These are phyloP conservation scores for Arenaria interpres DNA, from an alignment of 2,113 vertebrate species.

Conservation along the genomic window DNA sequence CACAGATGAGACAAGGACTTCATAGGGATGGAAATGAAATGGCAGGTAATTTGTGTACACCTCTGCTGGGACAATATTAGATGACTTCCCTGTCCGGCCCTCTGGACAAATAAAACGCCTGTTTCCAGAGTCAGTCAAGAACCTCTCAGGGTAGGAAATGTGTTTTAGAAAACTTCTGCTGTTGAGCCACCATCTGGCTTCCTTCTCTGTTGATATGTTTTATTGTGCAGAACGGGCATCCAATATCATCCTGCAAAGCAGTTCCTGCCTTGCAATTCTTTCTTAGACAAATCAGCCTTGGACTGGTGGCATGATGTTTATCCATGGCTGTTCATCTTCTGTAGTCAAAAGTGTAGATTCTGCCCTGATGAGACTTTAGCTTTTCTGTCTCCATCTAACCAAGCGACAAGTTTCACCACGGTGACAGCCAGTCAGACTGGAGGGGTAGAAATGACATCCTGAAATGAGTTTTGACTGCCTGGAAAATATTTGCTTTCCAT, in stretches of 20 bases:
- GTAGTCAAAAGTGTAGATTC: constrained; percentile 8
- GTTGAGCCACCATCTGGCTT: constrained; percentile 67
- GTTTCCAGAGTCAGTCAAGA: constrained; percentile 35
- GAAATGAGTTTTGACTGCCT: not conserved
- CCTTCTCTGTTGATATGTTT: constrained; percentile 40
- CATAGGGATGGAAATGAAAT: not conserved
- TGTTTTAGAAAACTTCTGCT: constrained; percentile 50
- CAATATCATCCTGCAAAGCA: not conserved
- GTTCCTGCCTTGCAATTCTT: not conserved
- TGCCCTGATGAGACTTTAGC: not conserved
- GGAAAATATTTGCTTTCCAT: not conserved
- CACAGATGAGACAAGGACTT: not conserved
- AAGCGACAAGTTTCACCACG: not conserved
- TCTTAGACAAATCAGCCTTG: not conserved
- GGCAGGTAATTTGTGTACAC: not conserved
- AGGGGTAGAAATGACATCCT: not conserved
- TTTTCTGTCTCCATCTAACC: not conserved
- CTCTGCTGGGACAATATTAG: not conserved
- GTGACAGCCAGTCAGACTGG: not conserved
- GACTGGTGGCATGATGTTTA: not conserved
- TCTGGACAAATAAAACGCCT: not conserved
- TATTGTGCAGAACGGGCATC: not conserved
- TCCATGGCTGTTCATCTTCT: not conserved
- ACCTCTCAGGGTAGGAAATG: constrained; percentile 58
- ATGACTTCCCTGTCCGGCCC: not conserved